Evolutionary conservation across 2,888 invertebrate species (phyloP).

Genomic region (Drosophila paranaensis): DNA sequence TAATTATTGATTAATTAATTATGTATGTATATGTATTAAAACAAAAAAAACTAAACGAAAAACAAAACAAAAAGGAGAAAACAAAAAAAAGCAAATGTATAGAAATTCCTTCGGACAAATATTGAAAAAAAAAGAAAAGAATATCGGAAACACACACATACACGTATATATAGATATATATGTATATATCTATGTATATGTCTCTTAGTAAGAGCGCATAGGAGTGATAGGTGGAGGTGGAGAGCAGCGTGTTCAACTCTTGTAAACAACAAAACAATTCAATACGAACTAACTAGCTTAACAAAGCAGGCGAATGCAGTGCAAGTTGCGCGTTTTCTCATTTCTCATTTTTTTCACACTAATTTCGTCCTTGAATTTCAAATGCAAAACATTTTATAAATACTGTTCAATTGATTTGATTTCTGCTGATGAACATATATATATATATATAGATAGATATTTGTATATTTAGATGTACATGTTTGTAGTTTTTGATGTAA

Average conservation of each 20-base stretch:
- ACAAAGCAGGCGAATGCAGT: constrained; percentile 66
- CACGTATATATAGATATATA: constrained; percentile 1
- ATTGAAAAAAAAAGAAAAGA: constrained; percentile 15
- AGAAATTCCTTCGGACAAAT: constrained; percentile 46
- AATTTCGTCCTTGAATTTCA: constrained; percentile 20
- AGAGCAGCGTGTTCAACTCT: constrained; percentile 30
- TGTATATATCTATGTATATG: constrained; percentile 2
- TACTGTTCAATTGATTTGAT: constrained; percentile 57
- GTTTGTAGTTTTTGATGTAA: constrained; percentile 9
- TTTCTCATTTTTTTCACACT: constrained; percentile 18
- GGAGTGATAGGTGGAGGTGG: constrained; percentile 8
- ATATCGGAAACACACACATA: not conserved
- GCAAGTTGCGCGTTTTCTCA: constrained; percentile 59
- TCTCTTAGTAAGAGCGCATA: constrained; percentile 8
- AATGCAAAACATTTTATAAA: not conserved
- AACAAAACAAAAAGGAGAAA: constrained; percentile 40
- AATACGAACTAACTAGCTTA: constrained; percentile 49
- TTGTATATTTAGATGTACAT: constrained; percentile 10
- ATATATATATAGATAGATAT: not conserved
- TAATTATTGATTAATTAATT: constrained; percentile 78
- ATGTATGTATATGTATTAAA: constrained; percentile 66
- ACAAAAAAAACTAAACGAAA: constrained; percentile 35
- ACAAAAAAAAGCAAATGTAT: constrained; percentile 40
- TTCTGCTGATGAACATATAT: constrained; percentile 36
- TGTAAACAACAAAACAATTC: constrained; percentile 19